Evolutionary conservation across 2,888 invertebrate species (phyloP).

Genomic region (Pyrocoelia pectoralis): DNA sequence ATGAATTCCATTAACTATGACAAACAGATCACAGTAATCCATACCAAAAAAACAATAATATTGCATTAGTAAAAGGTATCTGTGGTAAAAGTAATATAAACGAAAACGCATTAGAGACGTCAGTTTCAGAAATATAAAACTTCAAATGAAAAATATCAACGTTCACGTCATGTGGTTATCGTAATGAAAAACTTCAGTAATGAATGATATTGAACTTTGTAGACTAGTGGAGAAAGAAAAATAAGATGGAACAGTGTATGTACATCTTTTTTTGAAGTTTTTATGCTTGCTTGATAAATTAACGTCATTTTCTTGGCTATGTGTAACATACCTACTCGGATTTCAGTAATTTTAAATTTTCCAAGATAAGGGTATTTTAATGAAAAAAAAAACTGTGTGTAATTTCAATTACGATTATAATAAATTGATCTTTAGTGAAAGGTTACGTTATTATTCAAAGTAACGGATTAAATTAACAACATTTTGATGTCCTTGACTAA

Average conservation of each 20-base stretch:
- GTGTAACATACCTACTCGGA: too few species aligned
- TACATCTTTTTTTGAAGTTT: too few species aligned
- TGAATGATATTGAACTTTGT: constrained; percentile 2
- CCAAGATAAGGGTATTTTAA: too few species aligned
- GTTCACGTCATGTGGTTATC: constrained; percentile 3
- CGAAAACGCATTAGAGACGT: not conserved
- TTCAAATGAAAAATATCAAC: not conserved
- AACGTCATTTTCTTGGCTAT: too few species aligned
- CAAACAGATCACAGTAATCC: too few species aligned
- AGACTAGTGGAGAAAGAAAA: not conserved
- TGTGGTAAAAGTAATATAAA: not conserved
- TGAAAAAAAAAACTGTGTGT: too few species aligned
- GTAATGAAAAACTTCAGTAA: constrained; percentile 3
- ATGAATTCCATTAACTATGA: too few species aligned
- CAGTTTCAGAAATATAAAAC: constrained; percentile 2
- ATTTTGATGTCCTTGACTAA: not conserved
- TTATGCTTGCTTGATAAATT: not conserved
- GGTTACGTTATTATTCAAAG: not conserved
- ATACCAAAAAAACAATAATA: too few species aligned
- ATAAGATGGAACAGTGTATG: not conserved
- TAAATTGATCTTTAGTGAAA: not conserved
- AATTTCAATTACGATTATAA: too few species aligned
- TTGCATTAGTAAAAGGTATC: too few species aligned
- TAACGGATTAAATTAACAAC: not conserved
- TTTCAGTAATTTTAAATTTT: too few species aligned